Conservation (phyloP, 2,113 vertebrate genomes). For the Atrichornis clamosus region DNA sequence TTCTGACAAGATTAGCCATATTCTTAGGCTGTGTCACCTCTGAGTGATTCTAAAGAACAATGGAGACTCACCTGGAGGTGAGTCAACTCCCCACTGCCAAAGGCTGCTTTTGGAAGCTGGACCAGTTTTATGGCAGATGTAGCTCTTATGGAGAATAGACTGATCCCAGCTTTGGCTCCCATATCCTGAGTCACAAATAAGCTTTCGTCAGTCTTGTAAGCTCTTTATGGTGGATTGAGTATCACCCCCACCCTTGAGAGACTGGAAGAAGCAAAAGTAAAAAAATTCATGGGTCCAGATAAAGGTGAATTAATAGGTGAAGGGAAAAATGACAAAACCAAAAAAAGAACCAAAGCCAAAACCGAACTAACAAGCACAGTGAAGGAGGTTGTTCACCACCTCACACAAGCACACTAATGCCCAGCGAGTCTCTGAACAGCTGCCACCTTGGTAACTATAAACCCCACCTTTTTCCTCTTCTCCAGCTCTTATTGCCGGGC, state of each 20-base stretch:
- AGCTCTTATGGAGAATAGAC: background rate
- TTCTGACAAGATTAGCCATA: background rate
- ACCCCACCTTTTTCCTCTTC: background rate
- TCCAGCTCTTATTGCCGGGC: background rate
- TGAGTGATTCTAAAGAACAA: background rate
- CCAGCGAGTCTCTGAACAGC: background rate
- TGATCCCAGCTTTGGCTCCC: background rate
- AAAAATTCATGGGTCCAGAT: background rate
- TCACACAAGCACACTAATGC: background rate
- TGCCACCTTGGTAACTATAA: background rate
- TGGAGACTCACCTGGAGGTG: background rate
- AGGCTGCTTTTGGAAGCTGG: background rate
- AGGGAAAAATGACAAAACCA: background rate
- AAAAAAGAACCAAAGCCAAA: background rate
- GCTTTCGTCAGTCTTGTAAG: background rate
- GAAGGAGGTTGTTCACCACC: fast-evolving
- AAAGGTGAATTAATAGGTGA: background rate
- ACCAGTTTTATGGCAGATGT: background rate
- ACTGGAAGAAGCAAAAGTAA: background rate
- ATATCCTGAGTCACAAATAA: background rate
- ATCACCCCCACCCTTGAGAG: background rate
- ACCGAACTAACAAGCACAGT: background rate
- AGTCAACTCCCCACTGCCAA: background rate
- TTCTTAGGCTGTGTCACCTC: background rate
- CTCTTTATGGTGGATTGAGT: background rate